Evolutionary conservation across 2,888 invertebrate species (phyloP), one percentile per base, ranked within the genome.

Genomic region (Arenicola marina): DNA sequence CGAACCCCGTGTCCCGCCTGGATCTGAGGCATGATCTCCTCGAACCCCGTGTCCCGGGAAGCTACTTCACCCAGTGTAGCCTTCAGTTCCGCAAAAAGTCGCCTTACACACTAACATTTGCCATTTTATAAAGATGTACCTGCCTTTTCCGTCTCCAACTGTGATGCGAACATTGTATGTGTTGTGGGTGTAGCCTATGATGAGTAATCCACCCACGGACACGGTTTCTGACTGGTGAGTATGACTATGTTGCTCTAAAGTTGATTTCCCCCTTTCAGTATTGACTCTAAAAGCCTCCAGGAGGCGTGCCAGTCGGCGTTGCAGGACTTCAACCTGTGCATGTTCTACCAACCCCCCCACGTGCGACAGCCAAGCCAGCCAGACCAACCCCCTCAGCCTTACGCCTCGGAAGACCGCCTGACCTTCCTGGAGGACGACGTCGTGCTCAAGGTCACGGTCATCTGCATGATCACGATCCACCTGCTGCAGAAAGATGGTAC

Each of bases 371-470:
- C 84, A 59, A 84, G 85, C 65, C 80, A 86, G 32, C 87, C 87
- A 53, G 87, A 88, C 69, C 84, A 85, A 21, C 85, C 86, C 68
- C 86, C 86, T 11, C 70, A 73, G 56, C 26, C 15, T 7, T 54
- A 68, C 73, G 2, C 74, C 70, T 61, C 67, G 62, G 62, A 62
- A 38, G 74, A 75, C 59, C 65, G 65, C n/a, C 63, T 57, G 32
- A 61, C 59, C 21, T 56, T 51, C 63, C 71, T 83, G 56, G 78
- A 80, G 59, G 86, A 88, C 51, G 89, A 90, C 67, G 88, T 91
- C 75, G 87, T 93, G 59, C 92, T 92, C 77, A 93, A 92, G 85
- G 89, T 94, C 62, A 88, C 91, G 11, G 88, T 90, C 57, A 91
- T 93, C 75, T 89, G 91, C 73, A 86, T 95, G 61, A 89, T 93